Conservation (phyloP, 1,140 invertebrate genomes). For the Anthonomus grandis region DNA sequence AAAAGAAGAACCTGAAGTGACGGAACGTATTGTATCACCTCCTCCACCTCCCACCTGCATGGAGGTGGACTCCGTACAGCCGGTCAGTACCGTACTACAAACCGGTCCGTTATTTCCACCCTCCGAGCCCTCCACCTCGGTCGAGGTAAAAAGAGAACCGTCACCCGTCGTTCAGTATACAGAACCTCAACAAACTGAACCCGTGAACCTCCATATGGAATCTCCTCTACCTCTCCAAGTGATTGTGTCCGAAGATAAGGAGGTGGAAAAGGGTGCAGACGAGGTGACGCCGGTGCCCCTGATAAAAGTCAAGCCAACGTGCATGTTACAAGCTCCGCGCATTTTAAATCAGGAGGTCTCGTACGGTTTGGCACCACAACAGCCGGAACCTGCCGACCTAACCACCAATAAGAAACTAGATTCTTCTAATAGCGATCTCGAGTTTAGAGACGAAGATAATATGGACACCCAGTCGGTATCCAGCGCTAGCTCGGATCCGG, state of each 20-base stretch:
- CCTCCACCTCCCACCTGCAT: not conserved
- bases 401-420: conserved; percentile 42
- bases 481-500: conserved; percentile 57
- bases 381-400: conserved; percentile 43
- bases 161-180: not conserved
- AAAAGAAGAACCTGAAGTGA: conserved; percentile 1
- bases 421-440: conserved; percentile 41
- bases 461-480: conserved; percentile 45
- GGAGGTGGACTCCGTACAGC: not conserved
- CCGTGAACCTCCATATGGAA: not conserved
- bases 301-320: conserved; percentile 23
- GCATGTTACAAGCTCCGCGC: conserved; percentile 9
- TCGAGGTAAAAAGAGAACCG: not conserved
- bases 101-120: not conserved
- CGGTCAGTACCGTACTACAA: not conserved
- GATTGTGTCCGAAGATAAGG: conserved; percentile 3
- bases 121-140: not conserved
- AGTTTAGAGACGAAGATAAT: conserved; percentile 39
- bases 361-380: too few relatives aligned
- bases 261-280: not conserved
- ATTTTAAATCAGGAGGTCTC: not conserved
- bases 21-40: not conserved
- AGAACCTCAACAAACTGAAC: not conserved
- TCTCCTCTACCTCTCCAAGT: conserved; percentile 15
- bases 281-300: not conserved